Evolutionary conservation across 2,888 invertebrate species (phyloP).

Genomic region (Noctua janthe): DNA sequence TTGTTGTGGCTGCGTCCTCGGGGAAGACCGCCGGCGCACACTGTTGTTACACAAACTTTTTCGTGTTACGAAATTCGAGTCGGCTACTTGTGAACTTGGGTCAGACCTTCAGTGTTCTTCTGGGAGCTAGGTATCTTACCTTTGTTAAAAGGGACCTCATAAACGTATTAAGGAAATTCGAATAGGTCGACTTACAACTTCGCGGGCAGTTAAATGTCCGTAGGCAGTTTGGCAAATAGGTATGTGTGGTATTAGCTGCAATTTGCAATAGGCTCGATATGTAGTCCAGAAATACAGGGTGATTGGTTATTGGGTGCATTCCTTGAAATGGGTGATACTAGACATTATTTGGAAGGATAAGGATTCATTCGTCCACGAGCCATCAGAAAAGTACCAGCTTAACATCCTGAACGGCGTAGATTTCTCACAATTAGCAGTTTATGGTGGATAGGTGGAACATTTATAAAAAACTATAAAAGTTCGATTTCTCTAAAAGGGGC

Average conservation of each 20-base stretch:
- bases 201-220: slow-evolving; percentile 10
- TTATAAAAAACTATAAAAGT: no score
- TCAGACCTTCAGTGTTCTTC: slow-evolving; percentile 71
- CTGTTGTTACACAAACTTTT: slow-evolving; percentile 84
- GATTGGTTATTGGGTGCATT: no score
- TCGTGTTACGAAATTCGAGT: slow-evolving; percentile 83
- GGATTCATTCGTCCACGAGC: no score
- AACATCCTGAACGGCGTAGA: no score
- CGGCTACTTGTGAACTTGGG: slow-evolving; percentile 79
- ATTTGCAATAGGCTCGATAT: neutral
- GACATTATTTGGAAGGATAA: no score
- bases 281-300: neutral
- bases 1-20: slow-evolving; percentile 87
- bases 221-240: slow-evolving; percentile 18
- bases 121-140: slow-evolving; percentile 64
- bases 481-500: no score
- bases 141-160: slow-evolving; percentile 55
- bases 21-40: slow-evolving; percentile 82
- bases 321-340: no score
- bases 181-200: slow-evolving; percentile 39
- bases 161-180: slow-evolving; percentile 60
- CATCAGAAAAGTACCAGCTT: no score
- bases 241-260: neutral
- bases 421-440: no score
- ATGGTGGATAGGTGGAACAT: no score